Base-by-base conservation (phyloP, 2,888 invertebrate genomes). In the Onthophagus sagittarius region DNA sequence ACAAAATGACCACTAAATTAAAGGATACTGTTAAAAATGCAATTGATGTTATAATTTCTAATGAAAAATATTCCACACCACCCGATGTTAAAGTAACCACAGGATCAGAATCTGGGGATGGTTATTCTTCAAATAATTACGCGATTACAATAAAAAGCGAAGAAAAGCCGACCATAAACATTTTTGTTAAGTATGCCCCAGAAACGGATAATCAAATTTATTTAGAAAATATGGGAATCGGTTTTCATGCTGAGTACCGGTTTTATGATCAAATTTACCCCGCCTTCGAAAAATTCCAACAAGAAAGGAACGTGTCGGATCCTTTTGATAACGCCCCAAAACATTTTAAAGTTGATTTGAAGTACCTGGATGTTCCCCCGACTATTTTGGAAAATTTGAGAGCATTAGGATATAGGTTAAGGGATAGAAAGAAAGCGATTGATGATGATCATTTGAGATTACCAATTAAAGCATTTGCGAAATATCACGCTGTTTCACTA, bases 341-440 rank as follows among this genome's bases (percentile, higher is more conserved):
- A 73, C 79, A 74, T 74, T 80, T 77, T 63, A 76, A 73, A 63
- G 73, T 75, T 4, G 39, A 70, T 6, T n/a, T 11, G 5, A 70
- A 72, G 13, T 73, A 77, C 2, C 71, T 63, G 0, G 71, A 74
- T 4, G 80, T 79, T 53, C 39, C 39, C 73, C 64, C 73, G 3
- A 15, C 81, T 1, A 74, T 81, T 15, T 74, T 82, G 74, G 80
- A 80, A 73, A 79, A 82, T 72, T 71, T 81, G 62, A 81, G 77
- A 62, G 15, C 63, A 9, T 15, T 71, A 5, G 80, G 80, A 0
- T 82, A 77, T 71, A 69, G 72, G 7, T n/a, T 80, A 65, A 76
- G 76, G 69, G 73, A 79, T 75, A 73, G 77, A 5, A 78, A 77
- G 33, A 70, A 70, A 31, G 76, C 78, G 13, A 77, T 82, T 76